These are phyloP conservation scores for Anguilla japonica DNA, from an alignment of 2,113 vertebrate genomes.

Conservation along the genomic window DNA sequence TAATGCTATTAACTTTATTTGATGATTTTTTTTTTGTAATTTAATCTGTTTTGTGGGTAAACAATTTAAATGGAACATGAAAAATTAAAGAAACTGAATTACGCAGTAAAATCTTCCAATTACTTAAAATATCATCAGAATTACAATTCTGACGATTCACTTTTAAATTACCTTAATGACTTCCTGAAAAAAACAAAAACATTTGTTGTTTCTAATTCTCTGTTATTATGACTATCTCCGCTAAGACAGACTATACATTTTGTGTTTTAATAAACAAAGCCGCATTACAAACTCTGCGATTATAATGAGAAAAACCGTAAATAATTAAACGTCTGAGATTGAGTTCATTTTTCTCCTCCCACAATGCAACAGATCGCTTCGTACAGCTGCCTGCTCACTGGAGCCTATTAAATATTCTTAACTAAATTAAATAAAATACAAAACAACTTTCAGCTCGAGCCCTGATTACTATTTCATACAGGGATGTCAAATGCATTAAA, in stretches of 20 bases:
- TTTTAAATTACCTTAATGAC: conserved; percentile 17
- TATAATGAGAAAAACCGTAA: conserved; percentile 7
- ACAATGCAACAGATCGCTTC: conserved; percentile 71
- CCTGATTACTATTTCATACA: neutral
- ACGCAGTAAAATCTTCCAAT: neutral
- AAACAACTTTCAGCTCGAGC: neutral
- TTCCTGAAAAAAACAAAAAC: neutral
- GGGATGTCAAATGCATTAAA: neutral
- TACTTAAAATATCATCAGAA: conserved; percentile 7
- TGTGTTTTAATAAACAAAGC: conserved; percentile 18
- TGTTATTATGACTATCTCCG: too few relatives aligned
- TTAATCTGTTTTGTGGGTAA: neutral
- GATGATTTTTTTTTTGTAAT: neutral
- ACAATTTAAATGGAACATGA: neutral
- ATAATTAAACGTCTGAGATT: neutral
- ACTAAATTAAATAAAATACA: conserved; percentile 1
- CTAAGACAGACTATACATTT: neutral
- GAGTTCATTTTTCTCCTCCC: conserved; percentile 61
- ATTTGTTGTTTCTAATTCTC: neutral
- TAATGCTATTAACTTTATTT: too few relatives aligned
- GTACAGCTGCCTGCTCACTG: conserved; percentile 26
- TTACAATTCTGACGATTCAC: conserved; percentile 12
- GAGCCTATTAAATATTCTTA: conserved; percentile 19
- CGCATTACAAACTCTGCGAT: neutral
- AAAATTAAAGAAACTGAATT: neutral